Evolutionary conservation across 2,113 vertebrate genomes (phyloP).

Genomic region (Climacteris rufus): DNA sequence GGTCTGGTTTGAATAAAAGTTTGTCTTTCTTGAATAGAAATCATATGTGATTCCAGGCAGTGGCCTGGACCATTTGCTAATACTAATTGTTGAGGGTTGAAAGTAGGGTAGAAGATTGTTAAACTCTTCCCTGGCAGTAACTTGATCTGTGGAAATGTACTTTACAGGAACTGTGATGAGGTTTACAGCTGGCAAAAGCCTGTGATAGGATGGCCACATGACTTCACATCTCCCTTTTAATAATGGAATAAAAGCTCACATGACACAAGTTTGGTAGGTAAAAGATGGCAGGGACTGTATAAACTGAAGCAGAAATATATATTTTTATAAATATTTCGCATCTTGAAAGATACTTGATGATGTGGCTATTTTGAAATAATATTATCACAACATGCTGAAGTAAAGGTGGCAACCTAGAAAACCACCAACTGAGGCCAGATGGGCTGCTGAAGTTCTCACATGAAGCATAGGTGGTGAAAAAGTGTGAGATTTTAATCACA

Average conservation of each 20-base stretch:
- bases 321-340: conserved; percentile 38
- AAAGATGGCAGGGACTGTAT: not conserved
- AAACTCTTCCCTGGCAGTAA: conserved; percentile 79
- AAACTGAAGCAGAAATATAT: not conserved
- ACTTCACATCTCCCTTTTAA: conserved; percentile 54
- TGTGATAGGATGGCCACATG: conserved; percentile 56
- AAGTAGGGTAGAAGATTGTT: conserved; percentile 74
- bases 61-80: conserved; percentile 78
- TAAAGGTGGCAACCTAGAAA: conserved; percentile 60
- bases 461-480: not conserved
- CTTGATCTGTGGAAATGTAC: conserved; percentile 75
- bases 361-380: conserved; percentile 59
- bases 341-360: conserved; percentile 39
- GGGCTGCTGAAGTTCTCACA: conserved; percentile 44
- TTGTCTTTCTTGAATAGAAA: conserved; percentile 78
- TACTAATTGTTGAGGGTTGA: conserved; percentile 80
- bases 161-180: conserved; percentile 77
- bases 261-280: conserved; percentile 28
- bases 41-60: conserved; percentile 78
- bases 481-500: conserved; percentile 1
- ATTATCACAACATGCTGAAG: conserved; percentile 50
- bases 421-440: conserved; percentile 61
- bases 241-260: conserved; percentile 22
- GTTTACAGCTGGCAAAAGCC: conserved; percentile 74
- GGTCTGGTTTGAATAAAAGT: conserved; percentile 80